Evolutionary conservation across 2,797 vertebrate genomes (phyloP).

Genomic region (Pipistrellus kuhlii): DNA sequence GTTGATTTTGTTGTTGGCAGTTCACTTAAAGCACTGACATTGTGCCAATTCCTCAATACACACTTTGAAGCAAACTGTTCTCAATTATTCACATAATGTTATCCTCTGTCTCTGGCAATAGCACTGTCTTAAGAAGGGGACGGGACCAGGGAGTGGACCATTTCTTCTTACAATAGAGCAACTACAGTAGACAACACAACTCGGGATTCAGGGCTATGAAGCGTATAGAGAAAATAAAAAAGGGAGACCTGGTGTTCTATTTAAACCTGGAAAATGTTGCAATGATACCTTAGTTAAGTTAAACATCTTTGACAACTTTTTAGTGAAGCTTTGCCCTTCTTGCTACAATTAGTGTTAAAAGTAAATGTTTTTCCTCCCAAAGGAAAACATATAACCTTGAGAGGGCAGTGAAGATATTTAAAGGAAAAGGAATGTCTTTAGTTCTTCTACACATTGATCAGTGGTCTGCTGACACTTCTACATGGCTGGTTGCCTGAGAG

Average conservation of each 20-base stretch:
- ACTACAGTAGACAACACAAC: not conserved
- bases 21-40: not conserved
- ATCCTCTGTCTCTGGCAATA: slow-evolving; percentile 15
- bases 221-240: not conserved
- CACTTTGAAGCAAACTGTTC: not conserved
- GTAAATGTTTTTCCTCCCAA: slow-evolving; percentile 20
- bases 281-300: not conserved
- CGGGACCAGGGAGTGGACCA: not conserved
- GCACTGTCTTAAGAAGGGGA: not conserved
- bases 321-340: not conserved
- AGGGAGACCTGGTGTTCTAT: not conserved
- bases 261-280: slow-evolving; percentile 40
- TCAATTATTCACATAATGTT: not conserved
- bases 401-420: slow-evolving; percentile 43
- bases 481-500: slow-evolving; percentile 71
- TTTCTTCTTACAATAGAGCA: not conserved
- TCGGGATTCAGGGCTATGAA: not conserved
- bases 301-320: not conserved
- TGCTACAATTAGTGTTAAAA: slow-evolving; percentile 1
- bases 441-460: slow-evolving; percentile 58
- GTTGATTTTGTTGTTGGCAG: not conserved
- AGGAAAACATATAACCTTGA: slow-evolving; percentile 47
- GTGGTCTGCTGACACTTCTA: slow-evolving; percentile 66
- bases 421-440: slow-evolving; percentile 61
- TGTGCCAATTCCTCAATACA: not conserved